A percentile compares a stretch with the other conserved stretches of the same genome.
Conservation (phyloP, 2,113 vertebrate species). For the Macquaria ambigua region DNA sequence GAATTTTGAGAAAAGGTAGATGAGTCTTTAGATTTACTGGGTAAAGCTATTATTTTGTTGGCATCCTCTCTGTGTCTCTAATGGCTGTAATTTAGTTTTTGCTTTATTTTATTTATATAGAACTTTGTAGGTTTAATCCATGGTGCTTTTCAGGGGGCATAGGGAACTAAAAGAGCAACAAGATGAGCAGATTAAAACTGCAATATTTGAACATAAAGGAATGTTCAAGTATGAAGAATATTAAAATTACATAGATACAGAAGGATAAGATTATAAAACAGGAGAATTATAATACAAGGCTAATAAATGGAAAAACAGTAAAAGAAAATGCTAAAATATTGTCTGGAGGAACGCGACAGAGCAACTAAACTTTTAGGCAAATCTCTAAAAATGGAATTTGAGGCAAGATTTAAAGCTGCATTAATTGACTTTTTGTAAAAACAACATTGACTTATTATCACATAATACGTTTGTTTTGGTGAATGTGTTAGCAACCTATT, state of each 20-base stretch:
- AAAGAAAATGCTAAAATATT: neutral
- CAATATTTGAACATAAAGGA: neutral
- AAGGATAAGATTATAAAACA: neutral
- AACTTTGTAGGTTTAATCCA: neutral
- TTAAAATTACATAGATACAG: neutral
- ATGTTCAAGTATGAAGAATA: neutral
- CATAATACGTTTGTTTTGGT: neutral
- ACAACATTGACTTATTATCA: neutral
- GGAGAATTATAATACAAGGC: neutral
- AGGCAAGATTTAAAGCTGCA: neutral
- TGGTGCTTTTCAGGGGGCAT: neutral
- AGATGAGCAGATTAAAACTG: neutral
- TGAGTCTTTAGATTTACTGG: neutral
- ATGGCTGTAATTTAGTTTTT: neutral
- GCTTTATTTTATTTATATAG: neutral
- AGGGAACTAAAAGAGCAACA: neutral
- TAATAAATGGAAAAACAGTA: neutral
- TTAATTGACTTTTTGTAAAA: neutral
- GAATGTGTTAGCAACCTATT: neutral
- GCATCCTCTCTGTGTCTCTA: neutral
- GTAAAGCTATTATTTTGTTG: neutral
- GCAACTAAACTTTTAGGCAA: neutral
- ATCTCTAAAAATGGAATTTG: neutral
- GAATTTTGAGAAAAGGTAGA: conserved; percentile 1
- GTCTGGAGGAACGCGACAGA: neutral